Conservation (phyloP, 23 tunicate genomes). For the Botrylloides violaceus region DNA sequence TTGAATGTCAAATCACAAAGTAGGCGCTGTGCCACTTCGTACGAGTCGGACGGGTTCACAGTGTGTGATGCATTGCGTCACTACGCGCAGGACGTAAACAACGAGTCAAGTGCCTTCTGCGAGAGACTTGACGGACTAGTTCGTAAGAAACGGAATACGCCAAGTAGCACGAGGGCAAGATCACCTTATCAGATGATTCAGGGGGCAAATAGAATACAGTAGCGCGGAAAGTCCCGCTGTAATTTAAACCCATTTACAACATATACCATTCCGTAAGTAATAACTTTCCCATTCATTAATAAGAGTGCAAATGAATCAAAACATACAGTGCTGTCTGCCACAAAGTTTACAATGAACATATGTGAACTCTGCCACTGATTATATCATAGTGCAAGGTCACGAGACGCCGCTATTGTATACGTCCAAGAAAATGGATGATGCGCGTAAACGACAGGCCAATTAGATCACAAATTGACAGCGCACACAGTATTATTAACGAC, state of each 20-base stretch:
- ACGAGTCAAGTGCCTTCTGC: not conserved
- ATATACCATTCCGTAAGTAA: too few species aligned
- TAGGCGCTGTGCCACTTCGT: not conserved
- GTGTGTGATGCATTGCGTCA: not conserved
- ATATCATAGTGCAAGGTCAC: too few species aligned
- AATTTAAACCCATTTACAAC: too few species aligned
- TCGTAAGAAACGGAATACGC: not conserved
- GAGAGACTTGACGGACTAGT: not conserved
- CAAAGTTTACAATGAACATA: not conserved
- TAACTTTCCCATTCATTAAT: too few species aligned
- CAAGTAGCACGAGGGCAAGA: not conserved
- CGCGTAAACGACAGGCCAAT: too few species aligned
- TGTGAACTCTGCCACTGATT: not conserved
- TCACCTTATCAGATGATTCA: not conserved
- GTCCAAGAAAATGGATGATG: too few species aligned
- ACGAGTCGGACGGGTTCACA: not conserved
- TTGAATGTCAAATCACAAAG: not conserved
- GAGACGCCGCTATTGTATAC: too few species aligned
- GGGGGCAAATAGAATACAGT: not conserved
- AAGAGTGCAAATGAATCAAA: not conserved
- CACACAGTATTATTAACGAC: too few species aligned
- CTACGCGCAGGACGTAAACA: not conserved
- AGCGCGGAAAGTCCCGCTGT: not conserved
- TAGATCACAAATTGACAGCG: too few species aligned
- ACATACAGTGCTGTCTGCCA: not conserved